These are phyloP conservation scores for Pristionchus entomophagus DNA, from an alignment of 2,888 invertebrate species.

Conservation along the genomic window DNA sequence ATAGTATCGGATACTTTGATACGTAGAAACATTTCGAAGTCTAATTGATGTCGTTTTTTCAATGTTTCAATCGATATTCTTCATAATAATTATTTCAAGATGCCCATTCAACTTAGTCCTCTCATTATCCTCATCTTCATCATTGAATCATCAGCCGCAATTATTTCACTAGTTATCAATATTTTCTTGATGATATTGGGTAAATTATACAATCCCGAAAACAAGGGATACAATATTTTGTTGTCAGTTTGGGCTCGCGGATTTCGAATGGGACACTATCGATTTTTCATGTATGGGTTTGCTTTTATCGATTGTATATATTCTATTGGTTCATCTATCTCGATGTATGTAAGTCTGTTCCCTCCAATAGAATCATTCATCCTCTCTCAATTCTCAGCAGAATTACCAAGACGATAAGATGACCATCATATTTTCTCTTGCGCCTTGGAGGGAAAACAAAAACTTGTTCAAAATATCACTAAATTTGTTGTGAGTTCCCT, in stretches of 20 bases:
- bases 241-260: background rate
- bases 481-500: background rate
- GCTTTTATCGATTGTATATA: background rate
- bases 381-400: background rate
- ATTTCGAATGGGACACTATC: slow-evolving; percentile 1
- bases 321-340: background rate
- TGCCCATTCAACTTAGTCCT: background rate
- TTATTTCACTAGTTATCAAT: background rate
- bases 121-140: background rate
- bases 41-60: too few relatives aligned
- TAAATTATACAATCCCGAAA: background rate
- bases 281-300: background rate
- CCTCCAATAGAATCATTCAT: background rate
- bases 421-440: background rate
- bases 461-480: background rate
- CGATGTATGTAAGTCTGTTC: background rate
- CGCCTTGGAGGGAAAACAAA: background rate
- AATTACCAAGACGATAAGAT: background rate
- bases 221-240: background rate
- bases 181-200: background rate
- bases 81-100: too few relatives aligned
- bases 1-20: too few relatives aligned
- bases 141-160: background rate
- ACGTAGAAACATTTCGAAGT: too few relatives aligned
- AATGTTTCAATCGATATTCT: too few relatives aligned